Evolutionary conservation across 2,888 invertebrate genomes (phyloP).

Genomic region (Dynastes tityus): DNA sequence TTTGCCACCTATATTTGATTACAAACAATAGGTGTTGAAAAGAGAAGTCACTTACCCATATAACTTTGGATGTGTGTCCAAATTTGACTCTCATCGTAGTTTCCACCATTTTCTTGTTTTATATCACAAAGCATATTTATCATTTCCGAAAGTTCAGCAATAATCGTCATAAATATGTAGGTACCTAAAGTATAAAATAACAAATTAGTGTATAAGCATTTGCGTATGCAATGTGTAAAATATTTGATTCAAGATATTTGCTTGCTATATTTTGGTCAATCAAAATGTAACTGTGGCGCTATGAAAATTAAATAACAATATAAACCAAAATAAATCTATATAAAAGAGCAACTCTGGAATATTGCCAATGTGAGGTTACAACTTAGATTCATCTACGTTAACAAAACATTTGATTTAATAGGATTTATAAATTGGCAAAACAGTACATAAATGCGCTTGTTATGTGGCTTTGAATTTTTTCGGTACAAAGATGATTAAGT

Average conservation of each 20-base stretch:
- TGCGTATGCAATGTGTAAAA: not conserved
- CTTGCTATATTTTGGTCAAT: not conserved
- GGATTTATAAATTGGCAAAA: not conserved
- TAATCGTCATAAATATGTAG: not conserved
- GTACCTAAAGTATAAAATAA: not conserved
- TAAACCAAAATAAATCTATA: constrained; percentile 16
- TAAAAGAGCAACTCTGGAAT: constrained; percentile 1
- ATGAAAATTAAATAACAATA: constrained; percentile 35
- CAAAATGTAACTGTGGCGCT: not conserved
- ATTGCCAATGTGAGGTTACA: not conserved
- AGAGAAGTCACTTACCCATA: too few species aligned
- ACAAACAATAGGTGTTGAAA: too few species aligned
- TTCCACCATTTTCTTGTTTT: too few species aligned
- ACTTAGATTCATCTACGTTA: not conserved
- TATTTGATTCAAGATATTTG: not conserved
- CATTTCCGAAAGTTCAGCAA: not conserved
- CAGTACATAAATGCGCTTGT: not conserved
- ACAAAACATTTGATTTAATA: not conserved
- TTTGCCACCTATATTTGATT: too few species aligned
- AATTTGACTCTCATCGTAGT: too few species aligned
- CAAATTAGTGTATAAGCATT: not conserved
- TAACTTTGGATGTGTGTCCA: too few species aligned
- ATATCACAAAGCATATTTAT: too few species aligned
- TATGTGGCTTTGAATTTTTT: not conserved
- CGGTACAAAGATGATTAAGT: too few species aligned